Evolutionary conservation across 2,113 vertebrate species (phyloP).

Genomic region (Epinephelus lanceolatus): DNA sequence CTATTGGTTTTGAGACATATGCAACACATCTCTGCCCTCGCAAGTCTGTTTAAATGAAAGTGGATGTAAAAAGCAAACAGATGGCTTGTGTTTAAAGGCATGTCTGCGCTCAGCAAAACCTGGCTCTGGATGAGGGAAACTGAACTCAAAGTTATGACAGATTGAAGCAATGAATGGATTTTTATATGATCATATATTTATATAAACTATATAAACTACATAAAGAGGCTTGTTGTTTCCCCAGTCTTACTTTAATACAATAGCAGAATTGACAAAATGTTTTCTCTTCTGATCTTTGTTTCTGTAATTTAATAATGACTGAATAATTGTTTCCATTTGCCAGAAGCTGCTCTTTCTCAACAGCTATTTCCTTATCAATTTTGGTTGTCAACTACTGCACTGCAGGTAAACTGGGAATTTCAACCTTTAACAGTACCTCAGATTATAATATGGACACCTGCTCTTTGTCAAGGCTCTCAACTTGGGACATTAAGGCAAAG

Average conservation of each 20-base stretch:
- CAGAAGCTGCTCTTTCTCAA: not conserved
- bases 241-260: not conserved
- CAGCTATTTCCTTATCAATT: not conserved
- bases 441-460: not conserved
- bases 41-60: conserved; percentile 35
- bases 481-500: not conserved
- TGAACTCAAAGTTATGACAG: conserved; percentile 5
- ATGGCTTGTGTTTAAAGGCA: conserved; percentile 29
- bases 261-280: not conserved
- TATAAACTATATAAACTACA: not conserved
- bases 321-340: not conserved
- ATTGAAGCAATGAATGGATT: conserved; percentile 1
- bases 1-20: conserved; percentile 36
- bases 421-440: not conserved
- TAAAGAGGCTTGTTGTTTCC: not conserved
- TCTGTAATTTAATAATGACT: not conserved
- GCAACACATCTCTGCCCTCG: conserved; percentile 45
- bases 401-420: not conserved
- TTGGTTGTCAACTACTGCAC: not conserved
- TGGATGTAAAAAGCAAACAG: conserved; percentile 41
- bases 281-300: not conserved
- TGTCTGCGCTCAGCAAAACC: conserved; percentile 12
- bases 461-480: too few species aligned
- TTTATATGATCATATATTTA: not conserved
- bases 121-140: conserved; percentile 3